Evolutionary conservation across 2,113 vertebrate species (phyloP).

Genomic region (Aepyceros melampus): DNA sequence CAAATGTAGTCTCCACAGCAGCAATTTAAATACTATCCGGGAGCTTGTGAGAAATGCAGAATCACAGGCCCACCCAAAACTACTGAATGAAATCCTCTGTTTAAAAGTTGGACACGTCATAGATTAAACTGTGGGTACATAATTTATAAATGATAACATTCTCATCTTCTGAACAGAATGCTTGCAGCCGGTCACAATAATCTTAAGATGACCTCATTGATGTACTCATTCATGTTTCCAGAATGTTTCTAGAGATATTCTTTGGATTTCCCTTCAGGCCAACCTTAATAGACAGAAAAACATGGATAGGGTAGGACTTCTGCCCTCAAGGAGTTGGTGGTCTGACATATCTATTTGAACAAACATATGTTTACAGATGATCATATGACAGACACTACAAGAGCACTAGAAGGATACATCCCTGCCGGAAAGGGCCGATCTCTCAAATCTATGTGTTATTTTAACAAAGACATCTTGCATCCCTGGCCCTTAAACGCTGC

Average conservation of each 20-base stretch:
- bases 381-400: not conserved
- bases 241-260: not conserved
- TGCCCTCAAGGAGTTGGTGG: not conserved
- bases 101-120: not conserved
- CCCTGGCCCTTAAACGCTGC: not conserved
- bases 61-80: not conserved
- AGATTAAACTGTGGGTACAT: not conserved
- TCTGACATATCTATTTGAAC: not conserved
- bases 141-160: not conserved
- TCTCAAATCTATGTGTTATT: not conserved
- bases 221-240: not conserved
- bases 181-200: not conserved
- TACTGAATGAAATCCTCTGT: not conserved
- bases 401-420: not conserved
- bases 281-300: not conserved
- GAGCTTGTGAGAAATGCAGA: not conserved
- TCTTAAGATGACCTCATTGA: not conserved
- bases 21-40: not conserved
- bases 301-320: not conserved
- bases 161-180: not conserved
- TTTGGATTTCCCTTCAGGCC: not conserved
- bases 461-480: not conserved
- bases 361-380: not conserved
- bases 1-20: not conserved
- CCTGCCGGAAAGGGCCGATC: not conserved